Percentiles rank a stretch among this genome's conserved stretches.
phyloP scores from a whole-genome alignment of 2,888 invertebrate species.

The Calliphora vomitoria region DNA sequence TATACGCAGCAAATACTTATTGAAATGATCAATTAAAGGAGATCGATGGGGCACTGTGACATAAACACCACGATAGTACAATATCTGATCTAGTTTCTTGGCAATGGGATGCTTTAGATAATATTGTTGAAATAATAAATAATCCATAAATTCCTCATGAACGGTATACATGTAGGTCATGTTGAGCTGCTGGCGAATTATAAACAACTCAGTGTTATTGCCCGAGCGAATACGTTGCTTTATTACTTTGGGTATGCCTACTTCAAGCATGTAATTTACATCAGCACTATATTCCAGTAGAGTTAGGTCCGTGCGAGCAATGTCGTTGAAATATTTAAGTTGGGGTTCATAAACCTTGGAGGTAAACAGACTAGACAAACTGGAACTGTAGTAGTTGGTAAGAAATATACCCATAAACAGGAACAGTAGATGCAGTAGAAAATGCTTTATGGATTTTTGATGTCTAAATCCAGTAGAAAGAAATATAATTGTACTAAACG shows the following conservation, averaged over 20 bases:
- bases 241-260: constrained; percentile 50
- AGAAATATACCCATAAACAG: constrained; percentile 51
- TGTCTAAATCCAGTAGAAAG: not conserved
- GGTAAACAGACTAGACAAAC: constrained; percentile 45
- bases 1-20: constrained; percentile 73
- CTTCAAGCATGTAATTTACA: not conserved
- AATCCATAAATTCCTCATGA: constrained; percentile 75
- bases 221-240: constrained; percentile 71
- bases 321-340: constrained; percentile 5
- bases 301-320: constrained; percentile 28
- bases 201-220: constrained; percentile 65
- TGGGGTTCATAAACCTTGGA: constrained; percentile 35
- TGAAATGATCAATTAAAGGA: constrained; percentile 42
- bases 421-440: constrained; percentile 16
- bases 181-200: constrained; percentile 74
- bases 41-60: constrained; percentile 76
- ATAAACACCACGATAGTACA: constrained; percentile 76
- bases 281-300: constrained; percentile 4
- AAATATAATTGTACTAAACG: constrained; percentile 31
- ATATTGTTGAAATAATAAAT: constrained; percentile 77
- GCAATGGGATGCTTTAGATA: constrained; percentile 76
- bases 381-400: constrained; percentile 37
- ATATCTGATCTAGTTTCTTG: constrained; percentile 71
- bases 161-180: constrained; percentile 74
- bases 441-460: not conserved